phyloP scores from a whole-genome alignment of 2,113 vertebrate species.

The Nycticorax nycticorax region DNA sequence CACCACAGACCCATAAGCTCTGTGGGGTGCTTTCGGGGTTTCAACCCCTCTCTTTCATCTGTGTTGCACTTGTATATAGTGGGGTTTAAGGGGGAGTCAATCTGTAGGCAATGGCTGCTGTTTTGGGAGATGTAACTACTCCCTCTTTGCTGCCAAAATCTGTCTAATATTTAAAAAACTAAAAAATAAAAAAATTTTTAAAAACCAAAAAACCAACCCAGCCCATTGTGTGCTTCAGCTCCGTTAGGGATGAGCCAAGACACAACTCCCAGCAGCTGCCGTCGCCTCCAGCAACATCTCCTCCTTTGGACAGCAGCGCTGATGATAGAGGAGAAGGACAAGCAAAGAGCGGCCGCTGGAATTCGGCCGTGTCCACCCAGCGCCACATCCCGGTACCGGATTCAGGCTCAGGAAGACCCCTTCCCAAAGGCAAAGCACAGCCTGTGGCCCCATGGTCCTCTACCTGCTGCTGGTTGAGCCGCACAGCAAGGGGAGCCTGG shows the following conservation, averaged over 20 bases:
- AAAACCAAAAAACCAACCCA: neutral
- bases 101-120: neutral
- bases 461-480: neutral
- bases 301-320: neutral
- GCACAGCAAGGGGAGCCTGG: neutral
- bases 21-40: neutral
- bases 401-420: neutral
- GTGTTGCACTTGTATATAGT: neutral
- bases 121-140: neutral
- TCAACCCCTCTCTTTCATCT: neutral
- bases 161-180: neutral
- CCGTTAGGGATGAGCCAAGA: neutral
- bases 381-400: neutral
- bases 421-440: neutral
- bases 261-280: constrained; percentile 41
- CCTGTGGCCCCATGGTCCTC: neutral
- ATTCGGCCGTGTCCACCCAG: neutral
- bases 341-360: neutral
- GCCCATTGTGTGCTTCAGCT: neutral
- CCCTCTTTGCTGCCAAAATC: neutral
- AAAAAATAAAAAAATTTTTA: neutral
- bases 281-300: neutral
- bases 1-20: neutral
- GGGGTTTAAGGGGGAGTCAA: neutral
- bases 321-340: neutral